phyloP scores from a whole-genome alignment of 2,113 vertebrate species.

The Merops nubicus region DNA sequence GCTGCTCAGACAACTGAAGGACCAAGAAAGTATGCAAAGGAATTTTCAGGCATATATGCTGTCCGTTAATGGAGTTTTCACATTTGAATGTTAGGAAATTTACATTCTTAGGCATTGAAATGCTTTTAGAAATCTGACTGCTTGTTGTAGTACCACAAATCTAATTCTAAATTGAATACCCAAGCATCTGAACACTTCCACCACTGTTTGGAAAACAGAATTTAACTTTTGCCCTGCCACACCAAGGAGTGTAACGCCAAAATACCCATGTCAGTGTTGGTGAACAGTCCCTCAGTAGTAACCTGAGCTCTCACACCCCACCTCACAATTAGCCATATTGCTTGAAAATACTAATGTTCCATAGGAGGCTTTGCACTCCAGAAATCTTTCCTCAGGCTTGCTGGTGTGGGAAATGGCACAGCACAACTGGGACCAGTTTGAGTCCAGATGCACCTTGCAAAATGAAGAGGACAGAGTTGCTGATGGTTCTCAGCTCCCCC shows the following conservation, averaged over 20 bases:
- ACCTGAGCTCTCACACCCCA: background rate
- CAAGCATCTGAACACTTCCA: background rate
- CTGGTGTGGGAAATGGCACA: background rate
- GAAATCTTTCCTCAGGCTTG: background rate
- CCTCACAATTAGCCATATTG: background rate
- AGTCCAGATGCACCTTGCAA: background rate
- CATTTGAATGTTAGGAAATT: background rate
- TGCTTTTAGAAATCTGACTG: background rate
- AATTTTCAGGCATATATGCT: background rate
- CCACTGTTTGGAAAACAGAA: background rate
- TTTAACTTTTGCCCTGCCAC: background rate
- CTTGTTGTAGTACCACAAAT: background rate
- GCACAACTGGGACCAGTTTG: background rate
- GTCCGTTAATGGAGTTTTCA: background rate
- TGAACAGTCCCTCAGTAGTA: background rate
- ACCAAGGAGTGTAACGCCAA: background rate
- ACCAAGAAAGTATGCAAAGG: background rate
- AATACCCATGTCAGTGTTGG: background rate
- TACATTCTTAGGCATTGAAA: background rate
- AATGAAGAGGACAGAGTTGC: background rate
- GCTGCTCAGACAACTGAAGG: background rate
- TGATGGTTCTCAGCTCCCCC: background rate
- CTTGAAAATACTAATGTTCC: background rate
- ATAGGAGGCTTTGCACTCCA: background rate
- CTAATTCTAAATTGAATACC: background rate